These are phyloP conservation scores for Trachemys scripta DNA, from an alignment of 2,113 vertebrate genomes.

Conservation along the genomic window DNA sequence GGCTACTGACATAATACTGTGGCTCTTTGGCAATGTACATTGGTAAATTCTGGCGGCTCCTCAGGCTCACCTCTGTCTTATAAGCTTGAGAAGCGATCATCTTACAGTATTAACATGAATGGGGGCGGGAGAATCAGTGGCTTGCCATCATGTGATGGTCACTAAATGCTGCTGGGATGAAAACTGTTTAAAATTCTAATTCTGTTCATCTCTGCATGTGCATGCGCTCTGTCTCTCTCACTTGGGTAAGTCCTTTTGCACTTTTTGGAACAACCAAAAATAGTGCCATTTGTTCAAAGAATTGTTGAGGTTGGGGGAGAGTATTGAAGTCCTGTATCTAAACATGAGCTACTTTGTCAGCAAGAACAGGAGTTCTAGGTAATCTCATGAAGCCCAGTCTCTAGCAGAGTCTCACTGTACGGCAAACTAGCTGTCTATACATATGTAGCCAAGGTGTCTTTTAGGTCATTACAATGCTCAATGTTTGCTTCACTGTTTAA, in stretches of 20 bases:
- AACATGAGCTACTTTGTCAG: neutral
- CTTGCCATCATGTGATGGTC: constrained; percentile 1
- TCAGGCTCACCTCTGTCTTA: neutral
- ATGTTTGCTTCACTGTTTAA: neutral
- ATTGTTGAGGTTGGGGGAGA: neutral
- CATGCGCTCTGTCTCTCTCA: neutral
- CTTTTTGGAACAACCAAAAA: neutral
- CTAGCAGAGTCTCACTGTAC: neutral
- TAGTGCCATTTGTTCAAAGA: neutral
- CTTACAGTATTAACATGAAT: neutral
- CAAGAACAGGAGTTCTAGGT: neutral
- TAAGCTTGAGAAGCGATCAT: neutral
- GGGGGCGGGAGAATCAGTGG: neutral
- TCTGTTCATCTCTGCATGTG: neutral
- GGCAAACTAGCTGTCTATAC: neutral
- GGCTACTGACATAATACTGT: too few species aligned
- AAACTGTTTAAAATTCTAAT: neutral
- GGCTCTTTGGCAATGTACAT: too few species aligned
- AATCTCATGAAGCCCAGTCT: neutral
- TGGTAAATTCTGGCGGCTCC: too few species aligned
- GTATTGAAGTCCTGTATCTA: neutral
- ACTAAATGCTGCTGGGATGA: neutral
- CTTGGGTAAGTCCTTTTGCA: neutral
- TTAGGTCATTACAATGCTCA: rapidly evolving
- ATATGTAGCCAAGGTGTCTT: neutral